phyloP scores from a whole-genome alignment of 2,888 invertebrate species.

The Chymomyza procnemis region DNA sequence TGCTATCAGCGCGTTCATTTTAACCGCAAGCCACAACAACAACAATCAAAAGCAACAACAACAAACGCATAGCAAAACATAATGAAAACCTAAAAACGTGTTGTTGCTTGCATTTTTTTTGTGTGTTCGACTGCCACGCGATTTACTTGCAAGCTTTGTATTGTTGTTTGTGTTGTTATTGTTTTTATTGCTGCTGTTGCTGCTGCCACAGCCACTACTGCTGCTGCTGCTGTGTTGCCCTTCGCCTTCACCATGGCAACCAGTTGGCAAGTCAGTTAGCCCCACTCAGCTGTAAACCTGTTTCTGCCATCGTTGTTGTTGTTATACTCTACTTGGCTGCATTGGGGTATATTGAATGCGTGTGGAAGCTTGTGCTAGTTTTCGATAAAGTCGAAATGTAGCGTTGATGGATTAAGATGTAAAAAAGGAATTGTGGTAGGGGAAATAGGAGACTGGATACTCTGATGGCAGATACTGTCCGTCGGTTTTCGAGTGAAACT shows the following conservation, averaged over 20 bases:
- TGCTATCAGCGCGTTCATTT: constrained; percentile 30
- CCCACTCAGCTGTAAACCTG: constrained; percentile 44
- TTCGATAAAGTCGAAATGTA: neutral
- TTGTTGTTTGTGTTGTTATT: constrained; percentile 12
- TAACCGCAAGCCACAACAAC: constrained; percentile 24
- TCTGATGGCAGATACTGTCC: too few species aligned
- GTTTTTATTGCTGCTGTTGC: constrained; percentile 25
- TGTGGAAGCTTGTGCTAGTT: neutral
- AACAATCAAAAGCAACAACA: constrained; percentile 21
- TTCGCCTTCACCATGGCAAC: constrained; percentile 67
- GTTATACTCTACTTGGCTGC: neutral
- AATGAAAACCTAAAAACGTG: constrained; percentile 52
- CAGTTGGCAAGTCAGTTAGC: constrained; percentile 59
- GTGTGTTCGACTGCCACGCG: constrained; percentile 20
- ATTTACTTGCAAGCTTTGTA: constrained; percentile 42
- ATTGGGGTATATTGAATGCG: neutral
- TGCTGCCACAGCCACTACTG: constrained; percentile 39
- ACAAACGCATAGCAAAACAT: constrained; percentile 29
- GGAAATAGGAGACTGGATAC: too few species aligned
- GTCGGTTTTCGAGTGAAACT: too few species aligned
- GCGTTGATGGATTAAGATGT: too few species aligned
- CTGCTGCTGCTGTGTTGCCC: constrained; percentile 42
- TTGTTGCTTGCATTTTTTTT: constrained; percentile 41
- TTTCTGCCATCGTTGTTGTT: constrained; percentile 9
- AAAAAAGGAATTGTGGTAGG: too few species aligned